Evolutionary conservation across 2,888 invertebrate genomes (phyloP), one percentile per base, ranked within the genome.

Genomic region (Pyrochroa serraticornis): DNA sequence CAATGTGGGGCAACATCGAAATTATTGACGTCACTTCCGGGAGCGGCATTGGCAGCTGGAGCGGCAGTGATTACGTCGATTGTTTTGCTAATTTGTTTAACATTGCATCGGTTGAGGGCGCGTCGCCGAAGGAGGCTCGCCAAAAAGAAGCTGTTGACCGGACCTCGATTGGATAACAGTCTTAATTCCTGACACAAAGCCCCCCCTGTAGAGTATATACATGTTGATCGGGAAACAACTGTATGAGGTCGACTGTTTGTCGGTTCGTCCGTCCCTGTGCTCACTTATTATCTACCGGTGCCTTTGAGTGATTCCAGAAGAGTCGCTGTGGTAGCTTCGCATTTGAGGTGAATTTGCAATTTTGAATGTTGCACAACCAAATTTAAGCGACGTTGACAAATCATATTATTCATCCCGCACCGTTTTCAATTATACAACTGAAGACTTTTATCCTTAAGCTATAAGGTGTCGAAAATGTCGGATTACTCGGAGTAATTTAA

Each of bases 221-320:
- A 93, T 82, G 91, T 93, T 83, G 93, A 94, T 83, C 89, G 93
- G 80, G 93, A 93, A 83, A 93, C 93, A 79, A 93, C 93, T 74
- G 93, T 94, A 85, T 92, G 88, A 90, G 83, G 73, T 70, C 72
- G 68, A 69, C 71, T 71, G 71, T 72, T 59, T 56, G 62, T 71
- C 72, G 73, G 74, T 69, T 67, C 72, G 70, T 77, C 77, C 77
- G 77, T 77, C 77, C 77, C 76, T 71, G 71, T 75, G 78, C 77
- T 78, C 77, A 77, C 75, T 74, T 72, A 58, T 74, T 59, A 76
- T 77, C 77, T 77, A 74, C 75, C 76, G 77, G 79, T 79, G 79
- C 79, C 79, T 79, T 79, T 76, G 73, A 76, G 73, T 73, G 75
- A 73, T 68, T 65, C 62, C 62, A 62, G 54, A 51, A 39, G 61